Base-by-base conservation (phyloP, 2,113 vertebrate species). In the Rana temporaria region DNA sequence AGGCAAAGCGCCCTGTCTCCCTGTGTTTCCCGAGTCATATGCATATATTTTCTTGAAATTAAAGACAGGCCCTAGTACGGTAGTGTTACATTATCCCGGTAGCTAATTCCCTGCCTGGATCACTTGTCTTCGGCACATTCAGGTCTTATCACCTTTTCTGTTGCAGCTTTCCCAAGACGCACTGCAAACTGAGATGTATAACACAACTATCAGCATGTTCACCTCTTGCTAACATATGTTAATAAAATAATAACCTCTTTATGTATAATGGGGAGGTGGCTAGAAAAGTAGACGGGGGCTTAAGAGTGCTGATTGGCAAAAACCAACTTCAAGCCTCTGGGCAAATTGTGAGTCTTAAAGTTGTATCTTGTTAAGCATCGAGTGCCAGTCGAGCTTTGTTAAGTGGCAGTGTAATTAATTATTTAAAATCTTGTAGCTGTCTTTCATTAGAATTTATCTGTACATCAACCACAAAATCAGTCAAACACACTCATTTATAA, bases 371-470 rank as follows among this genome's bases (percentile, higher is more conserved):
- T 94, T 94, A 94, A 94, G 93, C 89, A 91, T 91, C 88, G 90
- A 92, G 92, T 91, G 93, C 92, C 92, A 93, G 92, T 88, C 89
- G 91, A 89, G 91, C 90, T 92, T 94, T 92, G 93, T 92, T 93
- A 94, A 94, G 93, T 93, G 93, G 92, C 92, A 93, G 90, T 86
- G 89, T 91, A 92, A 93, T 94, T 92, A 94, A 94, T 94, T 91
- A 93, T 94, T 93, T 91, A 94, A 91, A 92, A 93, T 93, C 89
- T 88, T 92, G 90, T 93, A 93, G 91, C 92, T 93, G 93, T 93
- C 93, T 93, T 93, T 94, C 93, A 93, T 93, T 93, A 93, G 92
- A 91, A 93, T 94, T 92, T 94, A 94, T 94, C 93, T 94, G 91
- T 93, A 93, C 90, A 93, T 93, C 93, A 93, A 92, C 93, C 93